Evolutionary conservation across 1,140 invertebrate genomes (phyloP), one percentile per base, ranked within the genome.

Genomic region (Trachymyrmex cornetzi): DNA sequence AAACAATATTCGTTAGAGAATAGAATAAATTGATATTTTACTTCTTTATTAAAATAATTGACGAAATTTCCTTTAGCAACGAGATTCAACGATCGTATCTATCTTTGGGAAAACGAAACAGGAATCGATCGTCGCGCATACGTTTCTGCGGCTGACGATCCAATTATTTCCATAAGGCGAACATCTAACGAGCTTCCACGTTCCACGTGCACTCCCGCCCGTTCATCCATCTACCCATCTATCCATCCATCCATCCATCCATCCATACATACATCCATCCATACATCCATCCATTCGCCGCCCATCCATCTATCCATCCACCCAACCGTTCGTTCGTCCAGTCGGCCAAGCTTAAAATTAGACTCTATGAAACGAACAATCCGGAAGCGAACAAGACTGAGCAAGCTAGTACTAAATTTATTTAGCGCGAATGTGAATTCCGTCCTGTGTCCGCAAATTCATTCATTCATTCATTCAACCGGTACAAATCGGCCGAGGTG

Each of bases 101-200:
- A 11, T 4, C 11, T 59, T 79, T 69, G 27, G 11, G 6, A 44
- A 30, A 5, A 74, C 50, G 24, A 63, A 38, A 55, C 48, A 44
- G 30, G 12, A 74, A 89, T 85, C 63, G 61, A 59, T 79, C 19
- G 44, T 2, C 44, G 27, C 27, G 19, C 61, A 81, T 66, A 63
- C 71, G 77, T 69, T 85, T 79, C 50, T 80, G 86, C 59, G 55
- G 24, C 67, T 86, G 87, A 80, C 79, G 90, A 84, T 67, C 82
- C 84, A 90, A 91, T 91, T 90, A 90, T 88, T 90, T 86, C 77
- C 79, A 90, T 85, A 88, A 88, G 89, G 82, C 82, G 75, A 80
- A 57, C 69, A 80, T 87, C 85, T 89, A 88, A 86, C 87, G 82
- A 91, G 84, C 63, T 67, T 79, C 64, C 64, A 34, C 61, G 64